Conservation (phyloP, 2,113 vertebrate genomes). For the Alligator mississippiensis region DNA sequence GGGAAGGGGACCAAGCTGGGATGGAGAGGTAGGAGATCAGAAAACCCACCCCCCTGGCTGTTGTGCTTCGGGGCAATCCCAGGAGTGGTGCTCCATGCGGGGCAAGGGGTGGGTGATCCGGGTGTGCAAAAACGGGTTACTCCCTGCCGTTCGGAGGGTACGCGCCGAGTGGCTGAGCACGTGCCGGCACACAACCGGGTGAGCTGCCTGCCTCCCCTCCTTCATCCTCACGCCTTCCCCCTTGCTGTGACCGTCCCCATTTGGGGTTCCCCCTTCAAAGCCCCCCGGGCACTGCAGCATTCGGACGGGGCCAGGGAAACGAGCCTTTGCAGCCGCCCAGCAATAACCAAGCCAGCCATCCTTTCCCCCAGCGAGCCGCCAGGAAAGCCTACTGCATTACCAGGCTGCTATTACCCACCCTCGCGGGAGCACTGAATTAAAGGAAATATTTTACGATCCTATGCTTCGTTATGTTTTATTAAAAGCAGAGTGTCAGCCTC, state of each 20-base stretch:
- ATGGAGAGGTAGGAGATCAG: too few relatives aligned
- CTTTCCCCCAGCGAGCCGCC: not conserved
- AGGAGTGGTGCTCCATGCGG: too few relatives aligned
- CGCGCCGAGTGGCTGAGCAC: too few relatives aligned
- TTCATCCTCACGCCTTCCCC: too few relatives aligned
- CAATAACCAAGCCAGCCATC: accelerated
- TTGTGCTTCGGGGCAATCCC: too few relatives aligned
- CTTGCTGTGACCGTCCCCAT: not conserved
- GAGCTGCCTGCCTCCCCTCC: too few relatives aligned
- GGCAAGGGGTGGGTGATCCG: too few relatives aligned
- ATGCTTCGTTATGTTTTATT: slow-evolving; percentile 81
- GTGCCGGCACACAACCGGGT: too few relatives aligned
- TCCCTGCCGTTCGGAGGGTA: too few relatives aligned
- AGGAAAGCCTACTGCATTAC: slow-evolving; percentile 32
- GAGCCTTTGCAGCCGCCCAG: not conserved
- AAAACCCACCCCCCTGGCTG: not conserved
- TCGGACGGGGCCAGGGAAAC: not conserved
- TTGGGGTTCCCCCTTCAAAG: not conserved
- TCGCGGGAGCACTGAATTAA: slow-evolving; percentile 76
- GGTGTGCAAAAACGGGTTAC: too few relatives aligned
- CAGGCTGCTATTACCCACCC: slow-evolving; percentile 19
- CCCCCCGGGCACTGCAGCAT: not conserved
- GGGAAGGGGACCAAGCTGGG: not conserved
- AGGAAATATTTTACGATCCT: slow-evolving; percentile 75
- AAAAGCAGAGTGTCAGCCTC: slow-evolving; percentile 51